phyloP scores from a whole-genome alignment of 2,797 vertebrate genomes.

The Tamandua tetradactyla region DNA sequence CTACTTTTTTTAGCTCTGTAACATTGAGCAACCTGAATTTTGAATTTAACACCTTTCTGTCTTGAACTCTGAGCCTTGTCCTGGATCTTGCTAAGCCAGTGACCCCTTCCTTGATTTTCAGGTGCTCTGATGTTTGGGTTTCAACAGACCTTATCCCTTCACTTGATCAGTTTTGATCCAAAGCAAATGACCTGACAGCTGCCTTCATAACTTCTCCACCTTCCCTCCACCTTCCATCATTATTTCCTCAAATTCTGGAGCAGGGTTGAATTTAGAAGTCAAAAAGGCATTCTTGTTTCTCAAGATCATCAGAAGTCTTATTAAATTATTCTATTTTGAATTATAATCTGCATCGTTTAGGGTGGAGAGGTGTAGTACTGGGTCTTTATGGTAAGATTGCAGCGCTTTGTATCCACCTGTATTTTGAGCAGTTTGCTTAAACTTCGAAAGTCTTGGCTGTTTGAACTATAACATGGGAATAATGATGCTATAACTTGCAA shows the following conservation, averaged over 20 bases:
- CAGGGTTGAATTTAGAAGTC: background rate
- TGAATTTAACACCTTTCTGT: background rate
- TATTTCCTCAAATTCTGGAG: background rate
- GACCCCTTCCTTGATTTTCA: background rate
- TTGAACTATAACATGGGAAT: too few relatives aligned
- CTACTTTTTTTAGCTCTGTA: background rate
- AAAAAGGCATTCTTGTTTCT: background rate
- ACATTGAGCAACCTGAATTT: background rate
- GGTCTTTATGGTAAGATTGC: background rate
- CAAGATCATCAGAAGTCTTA: background rate
- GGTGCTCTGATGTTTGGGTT: background rate
- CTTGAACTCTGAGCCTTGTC: background rate
- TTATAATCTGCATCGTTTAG: background rate
- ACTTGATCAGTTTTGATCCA: background rate
- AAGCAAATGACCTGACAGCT: background rate
- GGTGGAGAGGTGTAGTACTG: background rate
- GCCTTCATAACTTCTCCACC: background rate
- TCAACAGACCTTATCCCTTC: background rate
- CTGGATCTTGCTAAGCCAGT: background rate
- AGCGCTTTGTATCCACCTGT: too few relatives aligned
- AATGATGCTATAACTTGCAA: too few relatives aligned
- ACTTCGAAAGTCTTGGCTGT: too few relatives aligned
- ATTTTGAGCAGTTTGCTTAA: too few relatives aligned
- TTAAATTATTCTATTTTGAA: background rate
- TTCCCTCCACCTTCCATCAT: too few relatives aligned